Base-by-base conservation (phyloP, 2,113 vertebrate genomes). In the Galbula dea region DNA sequence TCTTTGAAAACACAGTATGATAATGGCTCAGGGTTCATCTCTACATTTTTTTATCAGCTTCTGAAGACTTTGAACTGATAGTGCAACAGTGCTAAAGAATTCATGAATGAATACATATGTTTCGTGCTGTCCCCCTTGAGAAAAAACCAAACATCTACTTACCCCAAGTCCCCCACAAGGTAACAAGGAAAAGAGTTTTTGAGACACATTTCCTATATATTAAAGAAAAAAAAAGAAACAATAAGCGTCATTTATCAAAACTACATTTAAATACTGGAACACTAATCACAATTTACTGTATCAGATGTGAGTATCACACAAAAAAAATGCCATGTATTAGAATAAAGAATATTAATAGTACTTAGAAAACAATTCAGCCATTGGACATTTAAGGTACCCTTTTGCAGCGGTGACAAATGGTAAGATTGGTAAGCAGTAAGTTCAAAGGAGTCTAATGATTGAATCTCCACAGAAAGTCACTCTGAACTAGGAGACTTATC, bases 81-180 rank as follows among this genome's bases (percentile, higher is more conserved):
- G 41, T 32, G 34, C 11, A 51, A 15, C n/a, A 66, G 36, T 34
- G 29, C 45, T 78, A 37, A 62, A 71, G 52, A 75, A 65, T 58
- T 62, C 24, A 85, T 29, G 30, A 79, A 51, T 67, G 34, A 88
- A 54, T 46, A 48, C 36, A 75, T 46, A 37, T 58, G 41, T 48
- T 61, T 19, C 26, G 8, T 88, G n/a, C 61, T 79, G 58, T 85
- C 63, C 73, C 20, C 87, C 67, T 67, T 86, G 37, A 72, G 86
- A 67, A 79, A 74, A 14, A 54, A 54, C 13, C 55, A 93, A 91
- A 75, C 36, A 92, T 39, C 63, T 96, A 97, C 98, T 98, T 97
- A 98, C 97, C 95, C 98, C 97, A 90, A 98, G 97, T 96, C 98
- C 98, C 76, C 98, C 97, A 96, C 98, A 98, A 94, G 98, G 98